Evolutionary conservation across 2,797 vertebrate species (phyloP).

Genomic region (Yasuhikotakia modesta): DNA sequence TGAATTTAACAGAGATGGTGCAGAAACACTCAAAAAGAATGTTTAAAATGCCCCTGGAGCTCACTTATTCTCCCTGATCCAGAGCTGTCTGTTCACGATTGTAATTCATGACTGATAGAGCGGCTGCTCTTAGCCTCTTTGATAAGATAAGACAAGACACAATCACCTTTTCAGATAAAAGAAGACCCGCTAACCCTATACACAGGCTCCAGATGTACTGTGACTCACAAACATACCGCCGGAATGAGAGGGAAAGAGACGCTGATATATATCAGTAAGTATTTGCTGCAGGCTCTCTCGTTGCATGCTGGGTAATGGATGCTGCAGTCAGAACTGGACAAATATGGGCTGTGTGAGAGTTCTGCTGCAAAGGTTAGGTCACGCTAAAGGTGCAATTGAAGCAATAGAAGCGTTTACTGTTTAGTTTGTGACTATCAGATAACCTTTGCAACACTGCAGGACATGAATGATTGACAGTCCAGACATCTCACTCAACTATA

Average conservation of each 20-base stretch:
- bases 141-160: conserved; percentile 57
- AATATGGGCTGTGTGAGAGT: conserved; percentile 39
- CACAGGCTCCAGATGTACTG: conserved; percentile 41
- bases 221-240: conserved; percentile 38
- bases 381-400: conserved; percentile 20
- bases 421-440: conserved; percentile 50
- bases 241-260: conserved; percentile 47
- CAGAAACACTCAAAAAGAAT: neutral
- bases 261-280: conserved; percentile 55
- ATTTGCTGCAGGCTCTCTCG: conserved; percentile 44
- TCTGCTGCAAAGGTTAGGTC: conserved; percentile 53
- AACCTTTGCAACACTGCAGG: conserved; percentile 50
- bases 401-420: conserved; percentile 24
- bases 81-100: conserved; percentile 11
- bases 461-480: conserved; percentile 37
- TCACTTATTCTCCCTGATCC: neutral
- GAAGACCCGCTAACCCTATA: conserved; percentile 34
- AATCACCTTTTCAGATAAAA: conserved; percentile 56
- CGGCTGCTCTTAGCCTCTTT: conserved; percentile 37
- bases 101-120: conserved; percentile 44
- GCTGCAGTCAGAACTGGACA: conserved; percentile 15
- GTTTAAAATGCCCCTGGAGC: conserved; percentile 26
- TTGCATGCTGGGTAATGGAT: neutral
- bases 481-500: conserved; percentile 31
- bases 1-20: neutral